Evolutionary conservation across 2,888 invertebrate genomes (phyloP).

Genomic region (Nasonovia ribisnigri): DNA sequence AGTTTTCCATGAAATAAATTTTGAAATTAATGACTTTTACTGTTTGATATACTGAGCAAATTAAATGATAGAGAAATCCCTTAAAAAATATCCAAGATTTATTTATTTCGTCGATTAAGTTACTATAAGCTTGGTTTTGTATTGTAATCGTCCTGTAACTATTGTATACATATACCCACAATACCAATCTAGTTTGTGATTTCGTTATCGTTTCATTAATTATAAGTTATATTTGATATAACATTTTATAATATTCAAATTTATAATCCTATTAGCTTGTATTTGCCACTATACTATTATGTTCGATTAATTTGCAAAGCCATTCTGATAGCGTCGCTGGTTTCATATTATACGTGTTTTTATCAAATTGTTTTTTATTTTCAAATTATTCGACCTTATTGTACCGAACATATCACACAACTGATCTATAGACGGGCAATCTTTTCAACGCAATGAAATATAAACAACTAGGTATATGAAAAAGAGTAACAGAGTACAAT

Average conservation of each 20-base stretch:
- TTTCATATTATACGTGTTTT: slow-evolving; percentile 31
- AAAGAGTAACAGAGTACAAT: neutral
- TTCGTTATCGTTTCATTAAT: slow-evolving; percentile 42
- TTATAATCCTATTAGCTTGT: slow-evolving; percentile 44
- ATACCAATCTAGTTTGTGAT: slow-evolving; percentile 43
- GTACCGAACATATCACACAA: slow-evolving; percentile 36
- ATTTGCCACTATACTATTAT: slow-evolving; percentile 1
- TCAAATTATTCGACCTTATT: slow-evolving; percentile 56
- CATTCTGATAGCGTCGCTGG: slow-evolving; percentile 31
- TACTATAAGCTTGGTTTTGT: neutral
- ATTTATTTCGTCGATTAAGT: neutral
- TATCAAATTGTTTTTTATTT: slow-evolving; percentile 53
- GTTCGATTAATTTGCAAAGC: slow-evolving; percentile 47
- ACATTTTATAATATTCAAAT: slow-evolving; percentile 26
- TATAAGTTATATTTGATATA: slow-evolving; percentile 12
- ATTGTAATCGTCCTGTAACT: neutral
- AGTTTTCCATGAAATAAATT: neutral
- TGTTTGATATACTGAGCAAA: neutral
- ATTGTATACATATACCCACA: neutral
- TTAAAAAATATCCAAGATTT: neutral
- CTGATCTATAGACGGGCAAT: neutral
- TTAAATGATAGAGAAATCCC: neutral
- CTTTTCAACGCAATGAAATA: slow-evolving; percentile 6
- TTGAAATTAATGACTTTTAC: neutral
- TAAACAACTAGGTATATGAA: neutral